Base-by-base conservation (phyloP, 2,888 invertebrate species). In the Epinotia nisella region DNA sequence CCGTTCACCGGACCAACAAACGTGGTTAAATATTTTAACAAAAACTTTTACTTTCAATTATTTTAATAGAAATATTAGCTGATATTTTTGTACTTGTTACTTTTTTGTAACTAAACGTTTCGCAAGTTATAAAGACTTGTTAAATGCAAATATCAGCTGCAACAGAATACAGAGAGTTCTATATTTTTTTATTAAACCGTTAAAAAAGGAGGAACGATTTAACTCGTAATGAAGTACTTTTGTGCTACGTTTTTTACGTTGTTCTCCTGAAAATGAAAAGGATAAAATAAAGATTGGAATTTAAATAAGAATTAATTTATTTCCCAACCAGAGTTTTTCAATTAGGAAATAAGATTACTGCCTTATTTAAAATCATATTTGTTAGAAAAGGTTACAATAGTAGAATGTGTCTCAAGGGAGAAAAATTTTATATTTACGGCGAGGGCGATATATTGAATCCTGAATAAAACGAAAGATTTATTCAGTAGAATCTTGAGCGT, bases 101-200 rank as follows among this genome's bases (percentile, higher is more conserved):
- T n/a, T n/a, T n/a, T n/a, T n/a, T n/a, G n/a, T 49, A 58, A 49
- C 56, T 62, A 70, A 70, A 49, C 45, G 13, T 56, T 64, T 51
- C 35, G 49, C 21, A 61, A 15, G 41, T 39, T 56, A 35, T 35
- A 19, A 58, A 35, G 58, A 21, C 17, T 29, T 29, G 29, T 56
- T 17, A 64, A 70, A 61, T 24, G 61, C 69, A 61, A 70, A 59
- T 29, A 19, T 39, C 70, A 58, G 29, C 70, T 70, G 62, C 70
- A 56, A 21, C 62, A 41, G 70, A 21, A 62, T 45, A 62, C 49
- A 70, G 19, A 64, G 70, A 17, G 7, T 35, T 35, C 49, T 13
- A 39, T 19, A 49, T n/a, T 17, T 49, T 62, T 62, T 49, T 62
- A 24, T 17, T 51, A 55, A 70, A 58, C 39, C 55, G 1, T n/a